Evolutionary conservation across 1,140 invertebrate genomes (phyloP), one percentile per base, ranked within the genome.

Genomic region (Mamestra configurata): DNA sequence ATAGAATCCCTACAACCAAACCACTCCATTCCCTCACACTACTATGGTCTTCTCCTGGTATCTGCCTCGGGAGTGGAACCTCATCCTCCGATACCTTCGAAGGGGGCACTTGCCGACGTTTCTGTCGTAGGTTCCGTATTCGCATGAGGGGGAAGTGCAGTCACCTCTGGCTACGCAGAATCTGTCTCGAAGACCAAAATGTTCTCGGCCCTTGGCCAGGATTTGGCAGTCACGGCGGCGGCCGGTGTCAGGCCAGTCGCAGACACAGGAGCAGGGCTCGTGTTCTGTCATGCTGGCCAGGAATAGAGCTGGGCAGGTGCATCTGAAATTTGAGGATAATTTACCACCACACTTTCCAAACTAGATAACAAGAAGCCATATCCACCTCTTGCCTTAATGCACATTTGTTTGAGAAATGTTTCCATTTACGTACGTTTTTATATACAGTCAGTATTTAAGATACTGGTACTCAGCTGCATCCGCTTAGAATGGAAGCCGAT

Each of bases 301-400:
- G 90, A 97, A 98, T 72, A 96, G 94, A n/a, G 96, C 95, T 7
- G 97, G 97, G 88, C 97, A 98, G 46, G 96, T 96, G 86, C 97
- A 98, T 83, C 97, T 98, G 91, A 22, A 94, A 89, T 71, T 51
- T 57, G 77, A 20, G 15, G 8, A 49, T 72, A n/a, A 11, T 53
- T 8, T 53, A n/a, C n/a, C n/a, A n/a, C n/a, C n/a, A n/a, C n/a
- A n/a, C n/a, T n/a, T n/a, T n/a, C n/a, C n/a, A n/a, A n/a, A n/a
- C n/a, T n/a, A n/a, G n/a, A n/a, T n/a, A n/a, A n/a, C n/a, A n/a
- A n/a, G n/a, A n/a, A n/a, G n/a, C n/a, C n/a, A n/a, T n/a, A n/a
- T n/a, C n/a, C n/a, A n/a, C n/a, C n/a, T n/a, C n/a, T n/a, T n/a
- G n/a, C n/a, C n/a, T n/a, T n/a, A n/a, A n/a, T n/a, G n/a, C n/a